phyloP scores from a whole-genome alignment of 2,888 invertebrate species.

The Agrilus biguttatus region DNA sequence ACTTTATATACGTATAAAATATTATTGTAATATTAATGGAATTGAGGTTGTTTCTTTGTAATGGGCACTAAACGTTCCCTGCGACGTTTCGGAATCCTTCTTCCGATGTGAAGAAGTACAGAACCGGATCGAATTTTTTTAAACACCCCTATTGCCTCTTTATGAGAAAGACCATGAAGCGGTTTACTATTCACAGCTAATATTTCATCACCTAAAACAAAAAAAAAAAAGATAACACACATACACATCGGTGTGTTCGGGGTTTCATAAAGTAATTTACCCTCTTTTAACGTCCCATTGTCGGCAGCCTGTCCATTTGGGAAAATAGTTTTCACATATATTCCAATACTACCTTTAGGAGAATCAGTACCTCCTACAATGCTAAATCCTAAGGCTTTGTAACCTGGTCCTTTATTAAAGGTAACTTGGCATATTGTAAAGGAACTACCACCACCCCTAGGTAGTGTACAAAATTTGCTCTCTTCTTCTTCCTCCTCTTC shows the following conservation, averaged over 20 bases:
- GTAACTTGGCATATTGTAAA: conserved; percentile 41
- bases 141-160: conserved; percentile 81
- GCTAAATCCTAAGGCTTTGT: conserved; percentile 77
- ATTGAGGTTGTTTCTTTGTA: no score
- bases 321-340: conserved; percentile 78
- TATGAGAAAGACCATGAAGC: conserved; percentile 74
- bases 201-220: conserved; percentile 71
- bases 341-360: conserved; percentile 73
- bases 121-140: conserved; percentile 82
- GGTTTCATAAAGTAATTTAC: conserved; percentile 29
- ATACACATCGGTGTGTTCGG: neutral
- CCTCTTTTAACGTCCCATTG: conserved; percentile 64
- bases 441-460: conserved; percentile 37
- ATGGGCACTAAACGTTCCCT: conserved; percentile 17
- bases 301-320: conserved; percentile 77
- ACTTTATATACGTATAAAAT: no score
- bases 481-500: conserved; percentile 37
- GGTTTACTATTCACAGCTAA: conserved; percentile 74
- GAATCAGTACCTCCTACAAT: conserved; percentile 81
- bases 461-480: conserved; percentile 43
- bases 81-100: conserved; percentile 30
- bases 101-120: conserved; percentile 57
- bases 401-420: conserved; percentile 67
- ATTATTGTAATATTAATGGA: neutral
- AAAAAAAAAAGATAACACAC: conserved; percentile 18